Base-by-base conservation (phyloP, 2,113 vertebrate genomes). In the Colossoma macropomum region DNA sequence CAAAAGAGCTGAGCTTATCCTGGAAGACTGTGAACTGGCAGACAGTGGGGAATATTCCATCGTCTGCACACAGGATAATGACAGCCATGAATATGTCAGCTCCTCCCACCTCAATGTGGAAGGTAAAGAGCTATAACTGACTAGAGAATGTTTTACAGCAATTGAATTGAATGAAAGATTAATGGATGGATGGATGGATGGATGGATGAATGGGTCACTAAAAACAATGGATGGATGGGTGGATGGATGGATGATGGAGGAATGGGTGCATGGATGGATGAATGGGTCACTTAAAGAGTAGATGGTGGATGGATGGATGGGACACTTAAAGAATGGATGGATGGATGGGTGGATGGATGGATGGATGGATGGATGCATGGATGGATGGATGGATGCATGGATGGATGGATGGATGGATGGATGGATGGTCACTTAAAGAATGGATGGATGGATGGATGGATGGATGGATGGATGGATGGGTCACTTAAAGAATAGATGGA, bases 1-100 rank as follows among this genome's bases (percentile, higher is more conserved):
- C 50, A 91, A 91, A 85, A 88, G 84, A 71, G 92, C 89, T 4
- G 93, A 93, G 86, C 19, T 93, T 23, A 84, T 90, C 75, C 45
- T 89, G 0, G 89, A 91, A 62, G 92, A 92, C 84, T 89, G 92
- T 17, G 91, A 90, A 59, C 86, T 89, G 86, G 89, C 84, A 0
- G 94, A 90, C 10, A 70, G 77, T 2, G 89, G 91, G 59, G 83
- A 89, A 45, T 88, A 92, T 88, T 85, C 89, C 0, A 77, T 84
- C 0, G 77, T 91, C 68, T 90, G 91, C 83, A 84, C 23, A 1
- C 89, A 88, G 87, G 91, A 92, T 66, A 92, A 83, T 3, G 92
- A 94, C 60, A 65, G 87, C 28, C 71, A 86, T 0, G 79, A 95
- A 79, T 92, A 93, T 68, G n/a, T 66, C 87, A 90, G 90, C n/a